Percentiles rank a stretch among this genome's conserved stretches.
Evolutionary conservation across 2,113 vertebrate species (phyloP).

Genomic region (Scomber japonicus): DNA sequence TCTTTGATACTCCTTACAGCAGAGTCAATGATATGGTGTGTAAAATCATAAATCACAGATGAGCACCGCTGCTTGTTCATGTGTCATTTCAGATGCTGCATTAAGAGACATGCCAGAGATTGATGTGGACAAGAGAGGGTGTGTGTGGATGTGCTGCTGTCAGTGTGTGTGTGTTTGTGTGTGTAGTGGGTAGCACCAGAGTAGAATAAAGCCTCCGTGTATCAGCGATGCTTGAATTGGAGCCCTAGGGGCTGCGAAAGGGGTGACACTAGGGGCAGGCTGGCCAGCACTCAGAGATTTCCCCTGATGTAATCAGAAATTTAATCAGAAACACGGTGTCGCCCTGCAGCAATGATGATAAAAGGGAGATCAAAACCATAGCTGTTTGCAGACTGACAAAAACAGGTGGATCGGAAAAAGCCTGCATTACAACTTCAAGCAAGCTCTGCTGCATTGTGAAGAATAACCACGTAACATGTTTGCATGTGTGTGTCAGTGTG

Average conservation of each 20-base stretch:
- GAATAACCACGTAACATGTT: neutral
- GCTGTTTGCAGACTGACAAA: conserved; percentile 16
- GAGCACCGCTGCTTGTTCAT: neutral
- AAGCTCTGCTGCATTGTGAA: neutral
- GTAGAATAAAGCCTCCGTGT: neutral
- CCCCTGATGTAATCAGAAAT: conserved; percentile 52
- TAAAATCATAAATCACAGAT: conserved; percentile 43
- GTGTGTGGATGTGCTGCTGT: neutral
- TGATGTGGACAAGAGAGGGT: neutral
- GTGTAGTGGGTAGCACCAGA: neutral
- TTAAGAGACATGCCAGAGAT: conserved; percentile 9
- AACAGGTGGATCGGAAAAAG: conserved; percentile 14
- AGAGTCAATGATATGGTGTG: conserved; percentile 23
- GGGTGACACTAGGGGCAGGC: conserved; percentile 22
- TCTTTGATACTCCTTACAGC: conserved; percentile 31
- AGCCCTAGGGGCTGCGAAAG: conserved; percentile 1
- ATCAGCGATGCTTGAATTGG: conserved; percentile 32
- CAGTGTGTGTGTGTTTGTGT: neutral
- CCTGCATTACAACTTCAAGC: neutral
- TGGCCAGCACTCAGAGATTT: conserved; percentile 35
- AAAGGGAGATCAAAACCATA: conserved; percentile 12
- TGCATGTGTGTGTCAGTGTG: neutral
- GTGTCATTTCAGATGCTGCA: conserved; percentile 18
- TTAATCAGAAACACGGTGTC: conserved; percentile 33
- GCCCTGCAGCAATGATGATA: conserved; percentile 20